Conservation (phyloP, 2,113 vertebrate genomes). For the Chrysemys picta region DNA sequence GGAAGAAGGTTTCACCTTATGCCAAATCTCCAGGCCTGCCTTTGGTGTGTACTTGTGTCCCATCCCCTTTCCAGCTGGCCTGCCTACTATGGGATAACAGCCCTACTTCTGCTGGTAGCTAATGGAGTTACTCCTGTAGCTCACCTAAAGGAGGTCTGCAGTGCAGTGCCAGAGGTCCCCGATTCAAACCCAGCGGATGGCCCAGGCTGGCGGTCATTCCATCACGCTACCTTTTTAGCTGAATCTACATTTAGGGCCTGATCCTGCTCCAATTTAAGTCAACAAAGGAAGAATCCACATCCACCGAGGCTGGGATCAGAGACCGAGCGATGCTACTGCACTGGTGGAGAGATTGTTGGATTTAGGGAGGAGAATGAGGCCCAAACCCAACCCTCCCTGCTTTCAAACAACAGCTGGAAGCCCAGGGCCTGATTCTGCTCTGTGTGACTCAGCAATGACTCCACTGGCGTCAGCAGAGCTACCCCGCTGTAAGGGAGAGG, state of each 20-base stretch:
- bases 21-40: neutral
- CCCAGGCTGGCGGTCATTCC: neutral
- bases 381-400: neutral
- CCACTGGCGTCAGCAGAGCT: neutral
- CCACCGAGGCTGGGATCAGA: neutral
- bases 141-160: neutral
- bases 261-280: neutral
- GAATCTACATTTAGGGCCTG: neutral
- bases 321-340: neutral
- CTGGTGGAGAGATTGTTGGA: neutral
- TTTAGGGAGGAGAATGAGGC: neutral
- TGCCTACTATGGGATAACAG: neutral
- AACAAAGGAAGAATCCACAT: neutral
- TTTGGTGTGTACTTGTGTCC: neutral
- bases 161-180: neutral
- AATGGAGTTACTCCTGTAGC: neutral
- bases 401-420: neutral
- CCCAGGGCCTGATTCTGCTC: neutral
- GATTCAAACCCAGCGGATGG: neutral
- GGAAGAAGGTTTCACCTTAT: neutral
- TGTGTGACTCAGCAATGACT: neutral
- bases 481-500: neutral
- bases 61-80: neutral
- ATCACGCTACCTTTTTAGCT: neutral
- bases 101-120: neutral